Base-by-base conservation (phyloP, 2,888 invertebrate genomes). In the Tachina lurida region DNA sequence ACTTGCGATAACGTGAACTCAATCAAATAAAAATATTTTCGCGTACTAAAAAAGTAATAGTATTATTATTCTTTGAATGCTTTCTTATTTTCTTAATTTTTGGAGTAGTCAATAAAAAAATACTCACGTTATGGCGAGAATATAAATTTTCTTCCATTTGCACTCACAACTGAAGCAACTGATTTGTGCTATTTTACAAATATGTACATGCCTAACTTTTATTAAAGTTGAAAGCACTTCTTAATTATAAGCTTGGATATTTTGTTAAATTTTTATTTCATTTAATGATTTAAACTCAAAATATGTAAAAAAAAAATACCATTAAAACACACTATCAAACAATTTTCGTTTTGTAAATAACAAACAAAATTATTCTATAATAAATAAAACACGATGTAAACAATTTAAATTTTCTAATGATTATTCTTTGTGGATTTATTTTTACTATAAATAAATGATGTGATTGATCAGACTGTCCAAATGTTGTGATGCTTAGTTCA, bases 401-500 rank as follows among this genome's bases (percentile, higher is more conserved):
- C 54, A 81, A 76, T 58, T 75, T 47, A 39, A 56, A 31, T 75
- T 85, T 77, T 81, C 74, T 70, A 81, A 82, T 82, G 19, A 19
- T 54, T 75, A 67, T 63, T 68, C 70, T 76, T 74, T 60, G 73
- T 81, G 76, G 60, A 76, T 76, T 77, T 80, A 71, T 80, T 39
- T 77, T 73, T 71, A 52, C 65, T 77, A 68, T 49, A 62, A 81
- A 68, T 65, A 74, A 75, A 60, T 67, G 41, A 84, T 79, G 47
- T 56, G 47, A 56, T 54, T 71, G 73, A 70, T 56, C 87, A 92
- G 92, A 90, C 89, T 92, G 93, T 89, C 92, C 91, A 89, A 92
- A 92, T 87, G 91, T 93, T 88, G 93, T 93, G 86, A 93, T 93
- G 93, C 89, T 93, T 79, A 93, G 93, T 78, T 92, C 93, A 68